phyloP scores from a whole-genome alignment of 1,140 invertebrate genomes.

The Meloidogyne chitwoodi region DNA sequence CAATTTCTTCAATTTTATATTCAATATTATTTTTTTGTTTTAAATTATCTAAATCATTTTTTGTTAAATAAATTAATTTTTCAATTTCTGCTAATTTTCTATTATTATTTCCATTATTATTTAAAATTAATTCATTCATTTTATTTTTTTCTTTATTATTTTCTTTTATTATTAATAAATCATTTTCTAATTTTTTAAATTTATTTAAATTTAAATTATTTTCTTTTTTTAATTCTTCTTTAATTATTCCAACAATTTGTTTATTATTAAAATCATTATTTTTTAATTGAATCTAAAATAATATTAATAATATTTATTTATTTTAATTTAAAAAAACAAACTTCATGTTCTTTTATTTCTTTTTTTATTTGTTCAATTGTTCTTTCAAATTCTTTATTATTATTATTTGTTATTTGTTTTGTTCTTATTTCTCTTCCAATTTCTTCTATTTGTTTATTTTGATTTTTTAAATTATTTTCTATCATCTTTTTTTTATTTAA shows the following conservation, averaged over 20 bases:
- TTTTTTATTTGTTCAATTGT: background rate
- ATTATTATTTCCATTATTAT: background rate
- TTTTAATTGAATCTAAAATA: too few relatives aligned
- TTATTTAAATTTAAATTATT: background rate
- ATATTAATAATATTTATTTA: too few relatives aligned
- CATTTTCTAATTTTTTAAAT: background rate
- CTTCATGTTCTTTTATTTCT: background rate
- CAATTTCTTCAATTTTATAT: background rate
- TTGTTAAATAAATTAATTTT: background rate
- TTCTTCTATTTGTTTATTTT: background rate
- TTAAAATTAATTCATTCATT: background rate
- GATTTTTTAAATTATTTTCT: background rate
- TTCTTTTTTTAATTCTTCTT: background rate
- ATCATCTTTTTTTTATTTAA: background rate
- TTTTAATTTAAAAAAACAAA: background rate
- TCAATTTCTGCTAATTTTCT: background rate
- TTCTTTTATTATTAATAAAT: background rate
- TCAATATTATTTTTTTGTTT: background rate
- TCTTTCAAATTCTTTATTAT: background rate
- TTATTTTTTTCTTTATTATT: background rate
- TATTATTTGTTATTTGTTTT: background rate
- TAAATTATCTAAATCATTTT: background rate
- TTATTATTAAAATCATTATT: background rate
- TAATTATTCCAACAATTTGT: background rate
- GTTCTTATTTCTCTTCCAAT: background rate